Base-by-base conservation (phyloP, 2,888 invertebrate species). In the Danaus chrysippus region DNA sequence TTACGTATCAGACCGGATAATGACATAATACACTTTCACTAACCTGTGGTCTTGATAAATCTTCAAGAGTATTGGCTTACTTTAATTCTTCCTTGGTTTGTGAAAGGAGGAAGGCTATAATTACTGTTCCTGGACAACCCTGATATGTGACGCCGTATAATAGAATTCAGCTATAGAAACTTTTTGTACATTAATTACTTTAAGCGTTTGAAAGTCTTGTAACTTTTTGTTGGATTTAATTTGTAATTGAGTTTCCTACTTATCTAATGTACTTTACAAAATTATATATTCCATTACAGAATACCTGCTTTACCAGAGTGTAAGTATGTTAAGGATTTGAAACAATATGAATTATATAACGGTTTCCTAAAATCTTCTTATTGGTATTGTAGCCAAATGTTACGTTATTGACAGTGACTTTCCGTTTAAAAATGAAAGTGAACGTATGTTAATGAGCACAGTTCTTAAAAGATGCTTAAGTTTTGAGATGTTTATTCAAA, bases 1-100 rank as follows among this genome's bases (percentile, higher is more conserved):
- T 54, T 41, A 34, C 54, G 49, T 46, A n/a, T 49, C 58, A 42
- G 58, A 68, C 65, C 59, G 60, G 68, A 63, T 62, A 59, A 43
- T 82, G 81, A 82, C 78, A 76, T 81, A 84, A 83, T 78, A 67
- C 65, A 83, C 87, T 87, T 86, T 87, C 86, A 84, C 85, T 80
- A 42, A 62, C 58, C 23, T 46, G 56, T 52, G 15, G 15, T 54
- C 10, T n/a, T 19, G 56, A 43, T 34, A 53, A n/a, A 53, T 53
- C 53, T 58, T 53, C 68, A 68, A 68, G 70, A 72, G 70, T 58
- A 34, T 61, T 17, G 43, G 43, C 59, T 54, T n/a, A 64, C 43
- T 57, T 46, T 56, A 10, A n/a, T 42, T 59, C 55, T 64, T 59
- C 66, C 61, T 13, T 10, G 34, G n/a, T 49, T 42, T 52, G 66